These are phyloP conservation scores for Andrena flavipes DNA, from an alignment of 2,888 invertebrate species.

Conservation along the genomic window DNA sequence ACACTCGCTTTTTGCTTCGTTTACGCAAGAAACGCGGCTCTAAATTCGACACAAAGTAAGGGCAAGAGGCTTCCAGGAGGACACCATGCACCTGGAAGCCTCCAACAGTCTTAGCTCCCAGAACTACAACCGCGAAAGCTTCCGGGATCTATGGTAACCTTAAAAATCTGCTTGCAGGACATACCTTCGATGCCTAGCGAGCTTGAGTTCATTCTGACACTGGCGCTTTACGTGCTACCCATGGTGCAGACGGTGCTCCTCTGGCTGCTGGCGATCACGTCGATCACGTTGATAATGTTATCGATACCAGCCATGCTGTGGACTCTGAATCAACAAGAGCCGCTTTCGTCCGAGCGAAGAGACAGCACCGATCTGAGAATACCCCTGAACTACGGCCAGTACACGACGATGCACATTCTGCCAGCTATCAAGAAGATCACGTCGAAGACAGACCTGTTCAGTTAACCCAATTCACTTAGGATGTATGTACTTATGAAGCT, in stretches of 20 bases:
- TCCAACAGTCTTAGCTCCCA: neutral
- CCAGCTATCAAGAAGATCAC: constrained; percentile 82
- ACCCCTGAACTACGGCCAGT: constrained; percentile 81
- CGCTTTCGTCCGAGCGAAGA: constrained; percentile 71
- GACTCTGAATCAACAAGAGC: constrained; percentile 77
- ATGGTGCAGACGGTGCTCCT: constrained; percentile 76
- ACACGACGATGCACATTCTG: constrained; percentile 81
- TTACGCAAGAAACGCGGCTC: too few species aligned
- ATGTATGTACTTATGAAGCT: neutral
- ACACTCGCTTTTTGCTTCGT: too few species aligned
- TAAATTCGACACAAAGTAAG: too few species aligned
- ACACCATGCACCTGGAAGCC: neutral
- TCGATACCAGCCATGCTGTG: constrained; percentile 78
- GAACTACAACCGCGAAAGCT: neutral
- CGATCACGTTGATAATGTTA: constrained; percentile 73
- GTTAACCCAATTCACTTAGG: constrained; percentile 58
- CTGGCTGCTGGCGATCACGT: constrained; percentile 75
- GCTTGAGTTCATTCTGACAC: constrained; percentile 69
- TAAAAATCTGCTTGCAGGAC: constrained; percentile 67
- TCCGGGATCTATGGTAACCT: neutral
- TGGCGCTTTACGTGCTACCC: constrained; percentile 77
- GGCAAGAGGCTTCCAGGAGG: too few species aligned
- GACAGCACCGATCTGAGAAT: constrained; percentile 81
- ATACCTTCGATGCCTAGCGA: constrained; percentile 72
- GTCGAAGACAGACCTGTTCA: constrained; percentile 80